A percentile compares a stretch with the other conserved stretches of the same genome.
phyloP scores from a whole-genome alignment of 2,888 invertebrate species.

The Atrina japonica region DNA sequence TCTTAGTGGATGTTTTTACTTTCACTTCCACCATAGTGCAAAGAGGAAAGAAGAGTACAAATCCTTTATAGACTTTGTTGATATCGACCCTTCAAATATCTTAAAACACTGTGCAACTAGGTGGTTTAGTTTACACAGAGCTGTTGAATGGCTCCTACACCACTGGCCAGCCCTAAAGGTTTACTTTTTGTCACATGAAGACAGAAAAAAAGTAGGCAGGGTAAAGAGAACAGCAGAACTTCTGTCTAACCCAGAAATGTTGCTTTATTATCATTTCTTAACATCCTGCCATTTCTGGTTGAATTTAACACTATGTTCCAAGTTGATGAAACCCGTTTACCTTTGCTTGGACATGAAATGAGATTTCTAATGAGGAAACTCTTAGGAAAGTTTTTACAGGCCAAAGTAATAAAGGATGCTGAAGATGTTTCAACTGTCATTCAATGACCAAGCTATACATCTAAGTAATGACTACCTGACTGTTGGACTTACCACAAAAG shows the following conservation, averaged over 20 bases:
- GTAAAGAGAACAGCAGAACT: conserved; percentile 15
- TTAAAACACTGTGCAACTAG: conserved; percentile 43
- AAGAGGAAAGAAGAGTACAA: conserved; percentile 43
- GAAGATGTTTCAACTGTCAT: conserved; percentile 24
- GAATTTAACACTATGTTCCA: conserved; percentile 51
- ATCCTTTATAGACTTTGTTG: conserved; percentile 42
- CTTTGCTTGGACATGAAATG: conserved; percentile 35
- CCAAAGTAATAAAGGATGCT: conserved; percentile 10
- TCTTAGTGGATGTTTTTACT: conserved; percentile 39
- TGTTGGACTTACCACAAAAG: conserved; percentile 26
- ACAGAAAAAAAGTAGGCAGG: conserved; percentile 27
- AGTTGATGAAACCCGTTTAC: conserved; percentile 28
- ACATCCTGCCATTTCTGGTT: conserved; percentile 31
- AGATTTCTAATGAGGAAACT: conserved; percentile 21
- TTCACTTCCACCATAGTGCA: conserved; percentile 40
- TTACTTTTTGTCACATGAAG: conserved; percentile 33
- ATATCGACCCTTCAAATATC: conserved; percentile 43
- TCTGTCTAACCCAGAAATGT: conserved; percentile 8
- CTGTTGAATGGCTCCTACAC: conserved; percentile 16
- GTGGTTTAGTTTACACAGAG: conserved; percentile 37
- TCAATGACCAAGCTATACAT: conserved; percentile 25
- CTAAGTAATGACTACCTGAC: conserved; percentile 31
- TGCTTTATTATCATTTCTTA: conserved; percentile 37
- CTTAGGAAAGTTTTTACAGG: conserved; percentile 36
- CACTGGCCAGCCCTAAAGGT: conserved; percentile 35